These are phyloP conservation scores for Brenthis hecate DNA, from an alignment of 2,888 invertebrate genomes.

Conservation along the genomic window DNA sequence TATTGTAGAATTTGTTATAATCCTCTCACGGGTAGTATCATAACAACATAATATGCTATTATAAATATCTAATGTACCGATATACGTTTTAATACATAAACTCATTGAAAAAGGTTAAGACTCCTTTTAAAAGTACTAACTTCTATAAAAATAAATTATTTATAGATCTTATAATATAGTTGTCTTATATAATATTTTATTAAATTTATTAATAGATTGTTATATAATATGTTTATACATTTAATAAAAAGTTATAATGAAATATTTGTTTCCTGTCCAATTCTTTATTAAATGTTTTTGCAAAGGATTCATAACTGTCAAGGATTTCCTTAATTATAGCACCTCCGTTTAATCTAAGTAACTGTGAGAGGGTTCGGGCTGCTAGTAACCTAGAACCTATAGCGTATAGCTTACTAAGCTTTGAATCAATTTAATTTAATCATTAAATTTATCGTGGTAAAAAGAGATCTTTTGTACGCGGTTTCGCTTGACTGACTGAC, in stretches of 20 bases:
- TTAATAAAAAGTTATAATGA: neutral
- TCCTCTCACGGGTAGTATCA: neutral
- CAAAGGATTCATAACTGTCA: constrained; percentile 4
- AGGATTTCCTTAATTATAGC: constrained; percentile 12
- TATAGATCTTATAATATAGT: no score
- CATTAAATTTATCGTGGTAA: neutral
- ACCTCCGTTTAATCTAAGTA: constrained; percentile 8
- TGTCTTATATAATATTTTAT: no score
- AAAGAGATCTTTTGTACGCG: no score
- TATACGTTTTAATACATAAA: no score
- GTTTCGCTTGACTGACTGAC: no score
- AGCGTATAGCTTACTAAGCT: neutral
- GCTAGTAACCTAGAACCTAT: neutral
- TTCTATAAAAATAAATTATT: no score
- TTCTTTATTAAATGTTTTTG: neutral
- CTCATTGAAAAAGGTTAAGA: no score
- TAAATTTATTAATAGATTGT: neutral
- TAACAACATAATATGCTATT: neutral
- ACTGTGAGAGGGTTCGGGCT: neutral
- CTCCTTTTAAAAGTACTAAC: no score
- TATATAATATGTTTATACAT: neutral
- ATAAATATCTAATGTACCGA: neutral
- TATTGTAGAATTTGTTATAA: constrained; percentile 4
- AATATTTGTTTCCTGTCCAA: neutral
- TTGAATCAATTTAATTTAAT: constrained; percentile 5